A percentile compares a stretch with the other conserved stretches of the same genome.
phyloP scores from a whole-genome alignment of 2,888 invertebrate genomes.

The Syritta pipiens region DNA sequence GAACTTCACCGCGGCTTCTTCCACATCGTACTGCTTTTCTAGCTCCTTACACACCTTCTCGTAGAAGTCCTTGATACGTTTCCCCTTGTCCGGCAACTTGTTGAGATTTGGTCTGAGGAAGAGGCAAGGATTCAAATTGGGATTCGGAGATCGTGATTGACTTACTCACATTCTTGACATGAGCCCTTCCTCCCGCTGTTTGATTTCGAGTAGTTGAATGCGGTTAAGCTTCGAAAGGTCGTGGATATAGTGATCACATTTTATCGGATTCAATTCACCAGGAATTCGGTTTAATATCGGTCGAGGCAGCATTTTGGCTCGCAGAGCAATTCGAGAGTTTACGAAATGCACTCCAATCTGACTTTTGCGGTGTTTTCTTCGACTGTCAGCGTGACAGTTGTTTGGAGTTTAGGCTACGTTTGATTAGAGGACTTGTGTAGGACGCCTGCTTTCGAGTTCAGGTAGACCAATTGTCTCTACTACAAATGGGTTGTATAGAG shows the following conservation, averaged over 20 bases:
- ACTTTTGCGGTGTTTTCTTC: too few species aligned
- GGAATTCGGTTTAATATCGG: constrained; percentile 73
- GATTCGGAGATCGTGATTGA: background rate
- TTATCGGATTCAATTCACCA: constrained; percentile 71
- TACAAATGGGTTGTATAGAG: too few species aligned
- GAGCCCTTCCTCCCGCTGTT: constrained; percentile 75
- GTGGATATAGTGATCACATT: constrained; percentile 72
- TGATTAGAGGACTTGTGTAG: too few species aligned
- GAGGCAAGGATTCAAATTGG: background rate
- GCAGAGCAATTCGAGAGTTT: background rate
- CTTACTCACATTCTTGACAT: constrained; percentile 75
- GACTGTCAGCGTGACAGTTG: too few species aligned
- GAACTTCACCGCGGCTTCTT: constrained; percentile 74
- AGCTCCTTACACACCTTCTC: constrained; percentile 75
- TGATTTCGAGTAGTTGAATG: constrained; percentile 75
- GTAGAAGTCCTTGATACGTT: constrained; percentile 75
- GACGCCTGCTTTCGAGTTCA: too few species aligned
- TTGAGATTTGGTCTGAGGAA: constrained; percentile 72
- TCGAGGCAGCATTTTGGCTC: constrained; percentile 45
- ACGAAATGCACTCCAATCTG: background rate
- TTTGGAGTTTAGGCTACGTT: too few species aligned
- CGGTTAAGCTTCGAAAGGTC: constrained; percentile 74
- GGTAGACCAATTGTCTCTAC: too few species aligned
- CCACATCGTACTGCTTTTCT: constrained; percentile 73
- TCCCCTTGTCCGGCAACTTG: constrained; percentile 77